Base-by-base conservation (phyloP, 2,113 vertebrate species). In the Sigmodon hispidus region DNA sequence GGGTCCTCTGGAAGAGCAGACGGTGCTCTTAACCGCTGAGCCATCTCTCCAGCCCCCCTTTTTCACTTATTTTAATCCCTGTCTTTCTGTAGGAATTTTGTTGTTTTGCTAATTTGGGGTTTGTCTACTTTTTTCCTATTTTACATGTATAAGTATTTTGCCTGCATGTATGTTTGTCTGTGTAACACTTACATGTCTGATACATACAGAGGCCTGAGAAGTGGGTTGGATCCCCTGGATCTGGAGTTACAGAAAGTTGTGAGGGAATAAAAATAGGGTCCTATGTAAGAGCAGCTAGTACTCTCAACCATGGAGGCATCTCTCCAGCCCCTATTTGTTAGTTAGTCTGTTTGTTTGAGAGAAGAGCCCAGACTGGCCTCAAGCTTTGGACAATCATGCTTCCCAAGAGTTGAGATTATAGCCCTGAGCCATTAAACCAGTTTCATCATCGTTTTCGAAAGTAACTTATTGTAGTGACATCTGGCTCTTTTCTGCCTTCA, bases 51-150 rank as follows among this genome's bases (percentile, higher is more conserved):
- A n/a, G n/a, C n/a, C n/a, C n/a, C n/a, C 24, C 55, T 87, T 83
- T 94, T 55, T 93, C 40, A 91, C 45, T 93, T 72, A 91, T 77
- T 95, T 91, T 48, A 48, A 48, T 48, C 81, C 34, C 40, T 34
- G 40, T 45, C 15, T 21, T 65, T 84, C 26, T 2, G 3, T 84
- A 34, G 7, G 59, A 15, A 80, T 36, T 83, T 59, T 29, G 77
- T 55, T 81, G 34, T 79, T 55, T 22, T 36, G 69, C 36, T 70
- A 21, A n/a, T 72, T 72, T 72, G 17, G 24, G n/a, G 17, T 84
- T 84, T 84, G 26, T 19, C 16, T 43, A 11, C 40, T 34, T 31
- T 17, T 40, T 59, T 45, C 29, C 55, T 43, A 34, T 63, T 31
- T 63, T 84, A 19, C n/a, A 15, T n/a, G 34, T 69, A n/a, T 11